phyloP scores from a whole-genome alignment of 1,140 invertebrate species.

The Nixonia krombeini region DNA sequence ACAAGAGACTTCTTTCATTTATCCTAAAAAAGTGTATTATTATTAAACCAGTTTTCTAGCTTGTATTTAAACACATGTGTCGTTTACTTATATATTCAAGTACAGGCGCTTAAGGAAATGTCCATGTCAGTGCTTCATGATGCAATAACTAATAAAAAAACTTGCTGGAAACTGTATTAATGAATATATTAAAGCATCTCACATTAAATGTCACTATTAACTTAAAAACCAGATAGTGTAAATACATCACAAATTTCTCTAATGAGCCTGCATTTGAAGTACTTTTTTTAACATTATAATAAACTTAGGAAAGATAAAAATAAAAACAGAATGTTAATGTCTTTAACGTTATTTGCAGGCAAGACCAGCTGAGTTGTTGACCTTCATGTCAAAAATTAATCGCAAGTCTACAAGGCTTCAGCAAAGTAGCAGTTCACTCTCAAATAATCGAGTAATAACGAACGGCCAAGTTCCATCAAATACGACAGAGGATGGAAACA shows the following conservation, averaged over 20 bases:
- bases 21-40: neutral
- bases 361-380: slow-evolving; percentile 62
- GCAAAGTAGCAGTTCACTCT: neutral
- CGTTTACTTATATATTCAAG: slow-evolving; percentile 20
- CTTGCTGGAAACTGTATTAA: slow-evolving; percentile 6
- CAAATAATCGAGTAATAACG: slow-evolving; percentile 1
- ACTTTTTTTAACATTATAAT: no score
- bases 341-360: slow-evolving; percentile 46
- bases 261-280: no score
- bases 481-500: slow-evolving; percentile 12
- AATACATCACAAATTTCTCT: no score
- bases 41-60: slow-evolving; percentile 5
- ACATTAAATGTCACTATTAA: no score
- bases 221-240: no score
- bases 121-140: neutral
- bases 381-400: slow-evolving; percentile 58
- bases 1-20: no score
- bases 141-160: slow-evolving; percentile 18
- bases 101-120: slow-evolving; percentile 15
- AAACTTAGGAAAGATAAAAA: no score
- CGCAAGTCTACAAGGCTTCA: slow-evolving; percentile 40
- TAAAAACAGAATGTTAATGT: no score
- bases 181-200: no score
- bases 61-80: slow-evolving; percentile 18
- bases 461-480: slow-evolving; percentile 13